Evolutionary conservation across 2,113 vertebrate genomes (phyloP), one percentile per base, ranked within the genome.

Genomic region (Balaenoptera acutorostrata): DNA sequence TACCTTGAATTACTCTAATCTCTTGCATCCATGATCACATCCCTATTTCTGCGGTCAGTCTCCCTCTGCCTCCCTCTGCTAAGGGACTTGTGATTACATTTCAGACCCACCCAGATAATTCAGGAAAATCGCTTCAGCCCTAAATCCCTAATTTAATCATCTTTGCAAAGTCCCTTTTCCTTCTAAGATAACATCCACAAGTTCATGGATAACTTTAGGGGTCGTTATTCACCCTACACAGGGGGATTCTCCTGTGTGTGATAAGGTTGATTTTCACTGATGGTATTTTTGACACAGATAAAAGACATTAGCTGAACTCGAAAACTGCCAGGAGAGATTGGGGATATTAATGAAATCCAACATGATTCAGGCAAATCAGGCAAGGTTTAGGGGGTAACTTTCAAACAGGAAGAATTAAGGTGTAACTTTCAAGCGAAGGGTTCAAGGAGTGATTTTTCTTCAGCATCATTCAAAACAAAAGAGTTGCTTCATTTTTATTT

Each of bases 181-280:
- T 2, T 1, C 18, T 6, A 9, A 25, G 8, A 27, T 23, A 6
- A 3, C 13, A 2, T 1, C 27, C 39, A 1, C n/a, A 20, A 5
- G 52, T 17, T 46, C 52, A 8, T 23, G 69, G 44, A 33, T 4
- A 7, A 52, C 46, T 39, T 13, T 2, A 27, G 23, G 57, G 25
- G 11, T 17, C 17, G 0, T 2, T 1, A 4, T 10, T 69, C 52
- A 4, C 36, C 6, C 31, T 21, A 13, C 46, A 6, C 11, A 8
- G 33, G 0, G n/a, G 33, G 12, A 8, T 2, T 4, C 52, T 13
- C 11, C 15, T 31, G 2, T 0, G 1, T 1, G 27, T 1, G 8
- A 33, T 2, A 6, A 9, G 29, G 61, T 8, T 18, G n/a, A n/a
- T 8, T 57, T 36, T 71, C 57, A 46, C 31, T 17, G 49, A 8